Evolutionary conservation across 2,888 invertebrate species (phyloP).

Genomic region (Xylocampa areola): DNA sequence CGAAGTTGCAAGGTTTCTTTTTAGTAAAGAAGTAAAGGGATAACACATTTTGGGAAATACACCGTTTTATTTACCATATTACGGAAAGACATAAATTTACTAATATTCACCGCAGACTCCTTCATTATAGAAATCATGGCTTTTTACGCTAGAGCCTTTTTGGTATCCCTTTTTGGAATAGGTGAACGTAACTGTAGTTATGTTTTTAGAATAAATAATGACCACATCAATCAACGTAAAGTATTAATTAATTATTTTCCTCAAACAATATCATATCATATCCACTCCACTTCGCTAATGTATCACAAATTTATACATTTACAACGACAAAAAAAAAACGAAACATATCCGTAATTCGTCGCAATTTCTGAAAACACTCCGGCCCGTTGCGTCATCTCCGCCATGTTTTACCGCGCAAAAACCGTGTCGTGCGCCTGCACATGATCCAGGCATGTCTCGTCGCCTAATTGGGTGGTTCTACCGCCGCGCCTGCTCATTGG

Average conservation of each 20-base stretch:
- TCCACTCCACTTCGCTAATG: constrained; percentile 32
- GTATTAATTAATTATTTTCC: no score
- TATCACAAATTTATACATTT: constrained; percentile 34
- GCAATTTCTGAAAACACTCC: constrained; percentile 48
- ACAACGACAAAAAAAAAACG: constrained; percentile 22
- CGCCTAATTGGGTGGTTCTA: constrained; percentile 82
- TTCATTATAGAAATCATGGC: no score
- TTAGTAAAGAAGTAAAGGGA: not conserved
- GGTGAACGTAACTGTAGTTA: no score
- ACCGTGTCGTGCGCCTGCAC: constrained; percentile 68
- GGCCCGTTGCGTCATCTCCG: constrained; percentile 66
- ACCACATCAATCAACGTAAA: no score
- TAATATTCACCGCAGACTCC: no score
- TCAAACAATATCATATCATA: not conserved
- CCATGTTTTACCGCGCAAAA: constrained; percentile 77
- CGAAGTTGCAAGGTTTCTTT: constrained; percentile 31
- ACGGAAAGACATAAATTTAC: no score
- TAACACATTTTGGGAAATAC: not conserved
- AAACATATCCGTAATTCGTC: constrained; percentile 43
- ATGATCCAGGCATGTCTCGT: constrained; percentile 70
- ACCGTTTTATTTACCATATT: not conserved
- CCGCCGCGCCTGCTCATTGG: constrained; percentile 78
- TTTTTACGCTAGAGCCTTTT: no score
- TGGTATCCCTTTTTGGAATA: no score
- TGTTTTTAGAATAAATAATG: no score